These are phyloP conservation scores for Chroicocephalus ridibundus DNA, from an alignment of 2,113 vertebrate species.

Conservation along the genomic window DNA sequence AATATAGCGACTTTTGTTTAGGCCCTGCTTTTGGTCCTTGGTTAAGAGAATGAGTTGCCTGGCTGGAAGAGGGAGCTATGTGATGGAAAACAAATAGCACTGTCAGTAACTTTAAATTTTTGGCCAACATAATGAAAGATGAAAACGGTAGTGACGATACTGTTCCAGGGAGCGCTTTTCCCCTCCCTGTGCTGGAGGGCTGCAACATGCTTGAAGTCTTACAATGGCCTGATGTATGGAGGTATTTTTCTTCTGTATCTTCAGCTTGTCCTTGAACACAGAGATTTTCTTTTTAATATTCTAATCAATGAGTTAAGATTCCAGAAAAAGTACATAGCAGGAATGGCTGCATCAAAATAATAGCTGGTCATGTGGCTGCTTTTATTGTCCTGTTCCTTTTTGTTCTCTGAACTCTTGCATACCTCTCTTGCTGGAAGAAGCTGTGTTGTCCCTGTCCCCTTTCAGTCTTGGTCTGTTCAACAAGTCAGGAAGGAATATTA, in stretches of 20 bases:
- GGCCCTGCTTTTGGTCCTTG: background rate
- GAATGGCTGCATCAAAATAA: background rate
- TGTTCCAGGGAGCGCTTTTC: background rate
- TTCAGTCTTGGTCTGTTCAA: too few species aligned
- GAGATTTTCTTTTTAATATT: background rate
- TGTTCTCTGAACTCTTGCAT: background rate
- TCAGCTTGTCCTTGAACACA: background rate
- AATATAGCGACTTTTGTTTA: fast-evolving
- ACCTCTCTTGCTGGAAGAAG: background rate
- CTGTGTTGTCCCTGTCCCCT: background rate
- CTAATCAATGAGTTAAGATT: background rate
- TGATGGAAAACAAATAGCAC: background rate
- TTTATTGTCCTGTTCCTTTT: background rate
- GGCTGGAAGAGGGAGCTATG: background rate
- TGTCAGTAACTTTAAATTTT: background rate
- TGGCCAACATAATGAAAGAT: background rate
- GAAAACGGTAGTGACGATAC: background rate
- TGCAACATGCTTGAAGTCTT: background rate
- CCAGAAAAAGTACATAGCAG: background rate
- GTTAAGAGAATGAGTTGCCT: background rate
- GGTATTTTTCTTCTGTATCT: background rate
- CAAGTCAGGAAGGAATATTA: background rate
- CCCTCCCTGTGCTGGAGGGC: background rate
- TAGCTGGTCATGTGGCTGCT: background rate
- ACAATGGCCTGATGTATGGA: background rate